These are phyloP conservation scores for Crenuchus spilurus DNA, from an alignment of 2,797 vertebrate species.

Conservation along the genomic window DNA sequence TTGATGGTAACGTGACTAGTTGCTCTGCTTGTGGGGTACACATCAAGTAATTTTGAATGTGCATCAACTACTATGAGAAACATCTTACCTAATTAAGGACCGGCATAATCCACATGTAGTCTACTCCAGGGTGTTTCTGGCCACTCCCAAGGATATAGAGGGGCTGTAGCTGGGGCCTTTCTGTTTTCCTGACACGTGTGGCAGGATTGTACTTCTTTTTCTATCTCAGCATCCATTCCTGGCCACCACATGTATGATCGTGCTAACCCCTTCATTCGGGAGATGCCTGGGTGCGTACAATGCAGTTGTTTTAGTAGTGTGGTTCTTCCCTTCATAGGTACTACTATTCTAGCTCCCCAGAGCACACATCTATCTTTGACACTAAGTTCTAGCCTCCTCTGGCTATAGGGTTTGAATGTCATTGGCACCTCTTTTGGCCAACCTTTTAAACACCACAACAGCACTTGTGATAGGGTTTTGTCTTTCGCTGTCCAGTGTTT, in stretches of 20 bases:
- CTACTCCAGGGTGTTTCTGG: conserved; percentile 26
- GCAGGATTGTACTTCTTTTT: conserved; percentile 4
- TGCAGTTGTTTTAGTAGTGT: conserved; percentile 20
- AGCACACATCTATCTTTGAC: conserved; percentile 31
- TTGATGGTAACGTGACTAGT: conserved; percentile 14
- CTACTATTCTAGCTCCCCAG: conserved; percentile 28
- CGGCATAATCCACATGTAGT: conserved; percentile 39
- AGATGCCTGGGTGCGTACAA: conserved; percentile 22
- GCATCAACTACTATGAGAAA: conserved; percentile 36
- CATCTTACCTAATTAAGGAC: conserved; percentile 38
- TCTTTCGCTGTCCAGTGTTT: not conserved
- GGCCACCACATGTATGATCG: conserved; percentile 39
- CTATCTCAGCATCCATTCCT: conserved; percentile 26
- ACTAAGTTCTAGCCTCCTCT: conserved; percentile 19
- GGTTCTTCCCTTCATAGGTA: not conserved
- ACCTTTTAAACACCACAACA: not conserved
- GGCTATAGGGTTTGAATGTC: not conserved
- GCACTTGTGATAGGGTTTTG: not conserved
- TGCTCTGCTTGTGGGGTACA: not conserved
- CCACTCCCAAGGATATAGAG: conserved; percentile 42
- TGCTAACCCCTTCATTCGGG: conserved; percentile 44
- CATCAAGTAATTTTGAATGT: conserved; percentile 38
- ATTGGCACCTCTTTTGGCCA: not conserved
- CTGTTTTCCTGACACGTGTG: conserved; percentile 34
- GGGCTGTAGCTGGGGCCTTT: conserved; percentile 19